Percentiles rank a stretch among this genome's conserved stretches.
phyloP scores from a whole-genome alignment of 2,113 vertebrate species.

The Blennius ocellaris region DNA sequence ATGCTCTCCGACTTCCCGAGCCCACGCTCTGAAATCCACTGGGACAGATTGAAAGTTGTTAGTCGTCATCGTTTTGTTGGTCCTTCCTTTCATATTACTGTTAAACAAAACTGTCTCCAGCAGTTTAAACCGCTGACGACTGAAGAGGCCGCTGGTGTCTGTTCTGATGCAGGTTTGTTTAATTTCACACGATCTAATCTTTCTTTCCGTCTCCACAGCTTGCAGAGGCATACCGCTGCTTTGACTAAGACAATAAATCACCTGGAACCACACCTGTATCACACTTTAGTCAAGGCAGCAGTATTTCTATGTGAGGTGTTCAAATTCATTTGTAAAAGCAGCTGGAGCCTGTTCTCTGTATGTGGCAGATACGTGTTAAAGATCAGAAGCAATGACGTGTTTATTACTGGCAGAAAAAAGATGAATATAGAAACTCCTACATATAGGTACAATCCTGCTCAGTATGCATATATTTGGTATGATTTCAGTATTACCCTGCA shows the following conservation, averaged over 20 bases:
- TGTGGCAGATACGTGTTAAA: not conserved
- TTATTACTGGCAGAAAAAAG: not conserved
- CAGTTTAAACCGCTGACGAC: not conserved
- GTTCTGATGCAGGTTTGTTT: not conserved
- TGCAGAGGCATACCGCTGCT: constrained; percentile 21
- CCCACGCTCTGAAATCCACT: too few species aligned
- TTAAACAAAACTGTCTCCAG: not conserved
- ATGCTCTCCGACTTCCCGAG: too few species aligned
- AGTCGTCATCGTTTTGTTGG: not conserved
- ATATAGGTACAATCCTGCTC: not conserved
- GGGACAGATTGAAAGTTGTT: too few species aligned
- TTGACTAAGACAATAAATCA: constrained; percentile 26
- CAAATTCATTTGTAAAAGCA: constrained; percentile 38
- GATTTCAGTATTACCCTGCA: not conserved
- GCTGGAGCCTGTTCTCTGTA: not conserved
- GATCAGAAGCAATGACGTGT: constrained; percentile 1
- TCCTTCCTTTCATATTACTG: not conserved
- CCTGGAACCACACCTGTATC: constrained; percentile 24
- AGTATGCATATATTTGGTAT: not conserved
- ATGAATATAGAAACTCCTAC: too few species aligned
- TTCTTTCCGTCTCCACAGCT: not conserved
- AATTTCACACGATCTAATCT: constrained; percentile 1
- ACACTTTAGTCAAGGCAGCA: constrained; percentile 27
- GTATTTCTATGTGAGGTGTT: constrained; percentile 22
- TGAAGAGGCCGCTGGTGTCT: constrained; percentile 3